Conservation (phyloP, 2,888 invertebrate species). For the Pelosia muscerda region DNA sequence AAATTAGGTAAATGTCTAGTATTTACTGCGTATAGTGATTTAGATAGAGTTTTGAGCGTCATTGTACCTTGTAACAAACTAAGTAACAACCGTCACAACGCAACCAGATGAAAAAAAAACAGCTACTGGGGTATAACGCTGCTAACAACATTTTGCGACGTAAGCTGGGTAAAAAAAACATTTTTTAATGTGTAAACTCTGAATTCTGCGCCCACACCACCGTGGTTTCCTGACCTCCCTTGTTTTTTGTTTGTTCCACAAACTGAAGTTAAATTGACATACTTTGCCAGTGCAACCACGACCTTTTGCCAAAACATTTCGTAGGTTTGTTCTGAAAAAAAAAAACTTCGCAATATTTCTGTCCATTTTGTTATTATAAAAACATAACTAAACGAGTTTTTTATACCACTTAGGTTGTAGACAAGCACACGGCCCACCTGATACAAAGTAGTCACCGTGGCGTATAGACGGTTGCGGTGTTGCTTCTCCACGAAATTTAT, state of each 20-base stretch:
- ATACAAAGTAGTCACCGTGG: too few relatives aligned
- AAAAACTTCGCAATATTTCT: neutral
- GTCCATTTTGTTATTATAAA: neutral
- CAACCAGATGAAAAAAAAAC: neutral
- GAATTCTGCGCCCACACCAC: neutral
- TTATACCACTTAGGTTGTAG: too few relatives aligned
- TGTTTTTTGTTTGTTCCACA: conserved; percentile 5
- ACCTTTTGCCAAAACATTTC: neutral
- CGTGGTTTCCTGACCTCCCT: neutral
- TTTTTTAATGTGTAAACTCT: conserved; percentile 30
- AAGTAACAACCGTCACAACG: too few relatives aligned
- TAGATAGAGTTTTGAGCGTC: too few relatives aligned
- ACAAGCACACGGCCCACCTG: too few relatives aligned
- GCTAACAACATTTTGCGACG: conserved; percentile 24
- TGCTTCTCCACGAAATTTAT: too few relatives aligned
- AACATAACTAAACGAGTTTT: too few relatives aligned
- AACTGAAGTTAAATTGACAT: neutral
- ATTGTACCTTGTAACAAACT: too few relatives aligned
- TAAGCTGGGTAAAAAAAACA: conserved; percentile 37
- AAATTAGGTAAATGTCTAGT: too few relatives aligned
- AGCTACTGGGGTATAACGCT: neutral
- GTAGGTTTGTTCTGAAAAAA: neutral
- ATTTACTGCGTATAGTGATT: too few relatives aligned
- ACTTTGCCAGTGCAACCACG: conserved; percentile 1
- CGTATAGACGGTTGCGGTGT: too few relatives aligned